phyloP scores from a whole-genome alignment of 1,140 invertebrate species.

The Plectrocnemia conspersa region DNA sequence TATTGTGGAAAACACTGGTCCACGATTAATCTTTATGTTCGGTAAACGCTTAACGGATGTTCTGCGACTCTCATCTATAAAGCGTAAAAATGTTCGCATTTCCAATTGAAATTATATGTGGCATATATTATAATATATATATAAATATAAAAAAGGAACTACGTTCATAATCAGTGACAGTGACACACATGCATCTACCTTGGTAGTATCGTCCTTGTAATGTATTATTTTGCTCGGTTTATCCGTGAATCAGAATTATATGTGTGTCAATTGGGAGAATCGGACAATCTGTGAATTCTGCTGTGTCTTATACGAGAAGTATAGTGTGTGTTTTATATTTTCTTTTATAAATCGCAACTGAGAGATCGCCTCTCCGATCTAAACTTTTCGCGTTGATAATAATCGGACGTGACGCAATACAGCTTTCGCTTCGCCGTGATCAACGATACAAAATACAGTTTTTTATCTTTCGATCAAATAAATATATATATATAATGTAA shows the following conservation, averaged over 20 bases:
- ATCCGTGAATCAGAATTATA: conserved; percentile 26
- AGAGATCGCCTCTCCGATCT: too few relatives aligned
- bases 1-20: too few relatives aligned
- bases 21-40: too few relatives aligned
- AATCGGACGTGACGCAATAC: too few relatives aligned
- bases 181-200: conserved; percentile 34
- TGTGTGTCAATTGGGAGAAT: conserved; percentile 17
- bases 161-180: conserved; percentile 25
- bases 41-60: conserved; percentile 19
- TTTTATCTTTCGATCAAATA: too few relatives aligned
- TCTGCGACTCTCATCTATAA: conserved; percentile 10
- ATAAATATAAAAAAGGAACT: conserved; percentile 21
- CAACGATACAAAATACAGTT: conserved; percentile 16
- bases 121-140: conserved; percentile 12
- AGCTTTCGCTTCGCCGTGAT: conserved; percentile 12
- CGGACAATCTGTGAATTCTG: conserved; percentile 7
- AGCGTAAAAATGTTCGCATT: too few relatives aligned
- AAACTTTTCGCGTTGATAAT: too few relatives aligned
- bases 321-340: conserved; percentile 17
- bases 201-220: conserved; percentile 29
- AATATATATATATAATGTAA: conserved; percentile 35
- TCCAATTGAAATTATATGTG: too few relatives aligned
- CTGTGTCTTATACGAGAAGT: conserved; percentile 13
- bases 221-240: conserved; percentile 27
- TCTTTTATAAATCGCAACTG: too few relatives aligned